Evolutionary conservation across 1,140 invertebrate genomes (phyloP), one percentile per base, ranked within the genome.

Genomic region (Trigoniulus corallinus): DNA sequence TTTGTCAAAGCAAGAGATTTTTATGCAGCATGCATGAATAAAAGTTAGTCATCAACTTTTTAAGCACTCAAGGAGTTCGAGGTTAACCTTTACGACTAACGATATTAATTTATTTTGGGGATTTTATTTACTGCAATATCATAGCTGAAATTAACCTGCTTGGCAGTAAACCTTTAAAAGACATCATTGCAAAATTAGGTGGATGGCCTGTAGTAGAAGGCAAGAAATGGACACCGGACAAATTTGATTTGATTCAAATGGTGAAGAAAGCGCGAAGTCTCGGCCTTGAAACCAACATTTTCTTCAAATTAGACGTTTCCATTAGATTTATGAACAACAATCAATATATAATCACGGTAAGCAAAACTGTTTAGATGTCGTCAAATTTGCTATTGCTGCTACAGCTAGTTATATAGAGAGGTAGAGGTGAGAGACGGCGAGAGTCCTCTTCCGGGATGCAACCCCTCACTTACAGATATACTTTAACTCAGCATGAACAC

Each of bases 281-380:
- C 3, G 91, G 89, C 2, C 89, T 86, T 62, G 86, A 83, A 4
- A 81, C 88, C 39, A 86, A 92, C 64, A 91, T 93, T 61, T 81
- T 93, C 60, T 74, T 96, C 15, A 85, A 92, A 59, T 87, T 94
- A 57, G 87, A 83, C 27, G 81, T 95, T 48, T 39, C 23, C 12
- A 18, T 40, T 40, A 18, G 18, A 23, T 7, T 27, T 18, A 23
- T 40, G 13, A 39, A 39, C n/a, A n/a, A n/a, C n/a, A n/a, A n/a
- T n/a, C n/a, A n/a, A n/a, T n/a, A n/a, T n/a, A n/a, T n/a, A n/a
- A 39, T 39, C 37, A 18, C 12, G 37, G 37, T 39, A 62, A 59
- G n/a, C n/a, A 60, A 93, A 98, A 73, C 88, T 88, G 15, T 54
- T 71, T 98, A 37, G 89, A 89, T n/a, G 92, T 93, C 63, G 87